Percentiles rank a stretch among this genome's conserved stretches.
These are phyloP conservation scores for Trachelus stipa DNA, from an alignment of 2,888 invertebrate species.

Conservation along the genomic window DNA sequence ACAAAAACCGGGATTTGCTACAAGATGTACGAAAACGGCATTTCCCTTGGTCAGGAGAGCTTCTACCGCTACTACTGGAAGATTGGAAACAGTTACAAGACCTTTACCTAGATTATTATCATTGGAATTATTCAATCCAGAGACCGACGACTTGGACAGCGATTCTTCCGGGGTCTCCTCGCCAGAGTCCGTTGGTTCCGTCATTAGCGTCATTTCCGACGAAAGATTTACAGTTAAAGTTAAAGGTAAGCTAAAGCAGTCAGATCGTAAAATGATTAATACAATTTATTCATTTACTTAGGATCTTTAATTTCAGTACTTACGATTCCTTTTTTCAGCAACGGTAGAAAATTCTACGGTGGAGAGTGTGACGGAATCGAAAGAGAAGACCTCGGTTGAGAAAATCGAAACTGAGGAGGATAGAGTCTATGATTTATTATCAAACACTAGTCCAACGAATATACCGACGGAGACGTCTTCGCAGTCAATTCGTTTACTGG, in stretches of 20 bases:
- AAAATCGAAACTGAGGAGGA: neutral
- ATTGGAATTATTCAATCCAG: conserved; percentile 88
- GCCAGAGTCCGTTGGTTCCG: conserved; percentile 88
- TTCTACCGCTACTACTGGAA: conserved; percentile 69
- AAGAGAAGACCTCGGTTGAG: neutral
- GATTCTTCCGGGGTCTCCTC: conserved; percentile 90
- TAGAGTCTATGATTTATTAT: conserved; percentile 15
- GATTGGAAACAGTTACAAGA: conserved; percentile 74
- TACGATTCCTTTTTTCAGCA: neutral
- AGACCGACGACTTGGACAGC: conserved; percentile 90
- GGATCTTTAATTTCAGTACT: neutral
- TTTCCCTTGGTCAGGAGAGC: conserved; percentile 80
- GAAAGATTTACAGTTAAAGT: conserved; percentile 65
- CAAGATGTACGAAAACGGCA: conserved; percentile 69
- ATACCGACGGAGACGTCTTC: conserved; percentile 21
- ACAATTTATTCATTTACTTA: neutral
- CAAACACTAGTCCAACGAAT: conserved; percentile 10
- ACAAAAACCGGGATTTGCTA: conserved; percentile 76
- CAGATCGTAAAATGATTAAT: neutral
- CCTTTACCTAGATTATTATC: conserved; percentile 82
- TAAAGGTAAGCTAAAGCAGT: neutral
- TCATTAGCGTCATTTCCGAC: conserved; percentile 81
- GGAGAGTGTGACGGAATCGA: neutral
- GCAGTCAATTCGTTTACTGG: conserved; percentile 66
- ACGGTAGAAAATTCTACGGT: neutral